Conservation (phyloP, 2,888 invertebrate genomes). For the Callyntrura guangdongensis region DNA sequence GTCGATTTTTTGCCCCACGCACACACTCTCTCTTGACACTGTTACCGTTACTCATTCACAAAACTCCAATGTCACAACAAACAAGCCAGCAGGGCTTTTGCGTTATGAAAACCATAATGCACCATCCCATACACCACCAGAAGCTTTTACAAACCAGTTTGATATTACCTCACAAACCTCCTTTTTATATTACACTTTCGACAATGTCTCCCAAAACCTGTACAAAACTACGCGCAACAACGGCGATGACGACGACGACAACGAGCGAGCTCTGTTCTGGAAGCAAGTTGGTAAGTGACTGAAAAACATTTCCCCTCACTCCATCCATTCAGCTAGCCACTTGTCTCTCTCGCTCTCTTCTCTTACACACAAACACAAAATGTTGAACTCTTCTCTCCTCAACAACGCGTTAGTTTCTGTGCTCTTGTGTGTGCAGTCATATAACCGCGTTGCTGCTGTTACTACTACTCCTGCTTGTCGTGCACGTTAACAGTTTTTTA, state of each 20-base stretch:
- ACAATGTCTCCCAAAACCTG: neutral
- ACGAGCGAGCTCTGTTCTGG: conserved; percentile 76
- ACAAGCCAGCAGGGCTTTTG: too few relatives aligned
- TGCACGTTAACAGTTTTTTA: conserved; percentile 45
- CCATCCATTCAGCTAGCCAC: conserved; percentile 71
- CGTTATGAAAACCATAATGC: neutral
- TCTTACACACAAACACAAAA: too few relatives aligned
- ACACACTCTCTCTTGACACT: neutral
- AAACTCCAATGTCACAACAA: too few relatives aligned
- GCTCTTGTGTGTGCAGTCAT: conserved; percentile 12
- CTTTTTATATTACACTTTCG: neutral
- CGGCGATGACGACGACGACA: too few relatives aligned
- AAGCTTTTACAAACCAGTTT: neutral
- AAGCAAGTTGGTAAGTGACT: conserved; percentile 81
- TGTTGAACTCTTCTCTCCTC: conserved; percentile 72
- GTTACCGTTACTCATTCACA: neutral
- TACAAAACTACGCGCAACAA: neutral
- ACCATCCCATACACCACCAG: neutral
- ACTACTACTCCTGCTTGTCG: conserved; percentile 41
- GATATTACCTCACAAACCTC: neutral
- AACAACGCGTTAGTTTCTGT: conserved; percentile 49
- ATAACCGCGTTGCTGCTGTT: too few relatives aligned
- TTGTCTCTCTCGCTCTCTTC: conserved; percentile 69
- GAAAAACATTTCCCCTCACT: conserved; percentile 77
- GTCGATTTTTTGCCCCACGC: neutral